phyloP scores from a whole-genome alignment of 2,797 vertebrate species.

The Zenarchopterus dispar region DNA sequence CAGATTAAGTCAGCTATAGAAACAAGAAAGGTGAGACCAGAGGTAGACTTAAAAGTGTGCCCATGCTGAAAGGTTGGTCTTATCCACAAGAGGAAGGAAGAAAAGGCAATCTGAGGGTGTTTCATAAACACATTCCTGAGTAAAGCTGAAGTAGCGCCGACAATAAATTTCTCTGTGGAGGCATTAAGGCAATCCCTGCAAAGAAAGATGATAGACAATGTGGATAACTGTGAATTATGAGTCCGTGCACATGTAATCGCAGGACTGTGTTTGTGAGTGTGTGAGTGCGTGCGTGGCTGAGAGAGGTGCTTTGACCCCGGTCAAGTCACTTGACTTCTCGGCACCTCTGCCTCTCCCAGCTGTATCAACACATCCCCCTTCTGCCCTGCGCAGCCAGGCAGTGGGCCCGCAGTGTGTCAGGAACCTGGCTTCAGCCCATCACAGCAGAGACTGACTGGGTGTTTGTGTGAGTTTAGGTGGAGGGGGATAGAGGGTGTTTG shows the following conservation, averaged over 20 bases:
- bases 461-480: constrained; percentile 73
- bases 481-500: constrained; percentile 44
- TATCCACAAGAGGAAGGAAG: constrained; percentile 68
- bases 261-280: constrained; percentile 20
- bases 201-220: constrained; percentile 44
- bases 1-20: constrained; percentile 66
- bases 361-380: constrained; percentile 77
- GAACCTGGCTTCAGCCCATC: constrained; percentile 71
- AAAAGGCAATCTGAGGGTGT: constrained; percentile 57
- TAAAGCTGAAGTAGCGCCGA: constrained; percentile 42
- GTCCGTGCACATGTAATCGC: constrained; percentile 1
- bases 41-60: constrained; percentile 57
- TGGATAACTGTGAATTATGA: constrained; percentile 15
- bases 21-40: constrained; percentile 73
- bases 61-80: constrained; percentile 58
- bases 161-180: constrained; percentile 32
- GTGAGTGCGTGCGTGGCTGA: constrained; percentile 41
- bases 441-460: constrained; percentile 66
- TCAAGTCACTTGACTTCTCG: constrained; percentile 82
- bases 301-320: constrained; percentile 73
- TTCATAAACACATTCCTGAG: constrained; percentile 61
- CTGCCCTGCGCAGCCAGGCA: constrained; percentile 48
- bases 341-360: constrained; percentile 77
- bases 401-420: constrained; percentile 67
- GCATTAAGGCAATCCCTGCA: constrained; percentile 29